Conservation (phyloP, 1,140 invertebrate species). For the Chironomus striatipennis region DNA sequence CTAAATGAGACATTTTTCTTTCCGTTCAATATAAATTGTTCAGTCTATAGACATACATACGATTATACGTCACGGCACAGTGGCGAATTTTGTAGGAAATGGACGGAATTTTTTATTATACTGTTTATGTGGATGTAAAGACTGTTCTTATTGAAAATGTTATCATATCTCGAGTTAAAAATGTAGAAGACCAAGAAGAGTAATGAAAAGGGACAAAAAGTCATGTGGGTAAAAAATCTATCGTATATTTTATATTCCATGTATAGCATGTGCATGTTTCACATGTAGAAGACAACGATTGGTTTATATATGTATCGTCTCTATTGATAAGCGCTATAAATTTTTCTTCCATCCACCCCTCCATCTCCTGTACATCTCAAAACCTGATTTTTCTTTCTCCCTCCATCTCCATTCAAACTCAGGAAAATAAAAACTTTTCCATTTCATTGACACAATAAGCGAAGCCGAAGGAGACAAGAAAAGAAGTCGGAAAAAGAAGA, state of each 20-base stretch:
- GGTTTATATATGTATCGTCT: not conserved
- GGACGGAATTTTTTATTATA: not conserved
- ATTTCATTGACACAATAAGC: not conserved
- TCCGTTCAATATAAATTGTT: conserved; percentile 14
- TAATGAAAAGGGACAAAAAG: not conserved
- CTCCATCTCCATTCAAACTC: no score
- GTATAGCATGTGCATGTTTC: not conserved
- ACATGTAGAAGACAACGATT: not conserved
- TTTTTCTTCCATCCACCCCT: not conserved
- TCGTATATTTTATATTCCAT: not conserved
- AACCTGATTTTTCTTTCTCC: no score
- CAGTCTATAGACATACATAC: not conserved
- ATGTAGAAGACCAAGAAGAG: not conserved
- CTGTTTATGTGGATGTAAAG: not conserved
- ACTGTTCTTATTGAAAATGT: not conserved
- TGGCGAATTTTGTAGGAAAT: not conserved
- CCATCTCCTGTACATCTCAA: no score
- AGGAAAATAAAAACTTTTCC: not conserved
- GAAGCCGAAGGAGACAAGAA: not conserved
- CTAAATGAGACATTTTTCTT: conserved; percentile 14
- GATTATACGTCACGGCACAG: not conserved
- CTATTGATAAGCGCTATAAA: not conserved
- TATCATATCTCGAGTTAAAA: not conserved
- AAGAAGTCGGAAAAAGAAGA: no score
- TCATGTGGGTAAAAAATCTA: not conserved